Percentiles rank a stretch among this genome's conserved stretches.
phyloP scores from a whole-genome alignment of 2,888 invertebrate species.

The Macrophya annulata region DNA sequence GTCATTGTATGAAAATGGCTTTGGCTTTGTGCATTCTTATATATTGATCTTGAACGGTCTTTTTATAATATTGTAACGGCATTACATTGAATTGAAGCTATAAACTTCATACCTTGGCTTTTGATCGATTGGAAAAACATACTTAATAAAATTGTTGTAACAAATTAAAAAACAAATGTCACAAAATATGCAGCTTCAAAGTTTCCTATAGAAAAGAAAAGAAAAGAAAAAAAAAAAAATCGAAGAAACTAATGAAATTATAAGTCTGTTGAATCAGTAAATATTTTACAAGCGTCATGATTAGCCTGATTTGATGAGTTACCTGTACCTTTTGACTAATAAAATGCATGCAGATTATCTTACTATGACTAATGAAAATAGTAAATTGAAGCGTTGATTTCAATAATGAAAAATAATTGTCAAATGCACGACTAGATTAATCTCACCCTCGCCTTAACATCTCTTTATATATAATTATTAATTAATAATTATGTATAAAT shows the following conservation, averaged over 20 bases:
- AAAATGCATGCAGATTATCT: constrained; percentile 16
- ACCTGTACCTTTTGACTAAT: constrained; percentile 21
- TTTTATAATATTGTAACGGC: constrained; percentile 7
- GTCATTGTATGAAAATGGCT: constrained; percentile 31
- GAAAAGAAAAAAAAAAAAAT: neutral
- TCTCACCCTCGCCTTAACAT: constrained; percentile 33
- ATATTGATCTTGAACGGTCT: constrained; percentile 7
- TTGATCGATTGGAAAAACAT: neutral
- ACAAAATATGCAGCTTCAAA: constrained; percentile 17
- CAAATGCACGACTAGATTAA: constrained; percentile 48
- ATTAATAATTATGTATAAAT: constrained; percentile 7
- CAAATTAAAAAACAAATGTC: neutral
- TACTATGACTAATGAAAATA: constrained; percentile 11
- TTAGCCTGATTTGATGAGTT: constrained; percentile 3
- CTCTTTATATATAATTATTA: neutral
- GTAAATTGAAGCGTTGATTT: neutral
- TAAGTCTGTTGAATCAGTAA: constrained; percentile 22
- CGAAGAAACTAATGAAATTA: neutral
- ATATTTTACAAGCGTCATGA: constrained; percentile 5
- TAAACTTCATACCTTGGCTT: constrained; percentile 3
- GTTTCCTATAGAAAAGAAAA: neutral
- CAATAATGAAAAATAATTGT: neutral
- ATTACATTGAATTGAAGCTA: neutral
- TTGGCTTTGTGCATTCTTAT: constrained; percentile 52
- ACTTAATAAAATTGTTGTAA: neutral